Evolutionary conservation across 2,113 vertebrate genomes (phyloP).

Genomic region (Ceyx margarethae): DNA sequence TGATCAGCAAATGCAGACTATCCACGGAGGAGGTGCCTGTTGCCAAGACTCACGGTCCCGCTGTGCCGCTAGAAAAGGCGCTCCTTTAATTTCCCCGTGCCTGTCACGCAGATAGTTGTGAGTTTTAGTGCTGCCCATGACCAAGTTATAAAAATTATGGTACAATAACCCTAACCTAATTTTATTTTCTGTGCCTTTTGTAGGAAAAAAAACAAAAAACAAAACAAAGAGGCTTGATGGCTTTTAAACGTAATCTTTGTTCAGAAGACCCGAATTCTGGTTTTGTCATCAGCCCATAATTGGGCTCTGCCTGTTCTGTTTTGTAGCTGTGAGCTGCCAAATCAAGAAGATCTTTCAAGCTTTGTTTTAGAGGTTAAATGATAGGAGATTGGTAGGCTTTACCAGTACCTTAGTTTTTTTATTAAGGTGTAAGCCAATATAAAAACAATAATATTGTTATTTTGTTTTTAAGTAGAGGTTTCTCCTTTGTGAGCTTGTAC

Average conservation of each 20-base stretch:
- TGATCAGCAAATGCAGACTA: neutral
- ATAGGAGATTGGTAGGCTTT: neutral
- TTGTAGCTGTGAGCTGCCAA: neutral
- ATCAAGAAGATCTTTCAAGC: neutral
- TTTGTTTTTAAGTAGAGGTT: neutral
- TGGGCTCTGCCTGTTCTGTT: neutral
- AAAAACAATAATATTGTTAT: neutral
- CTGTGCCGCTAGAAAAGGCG: neutral
- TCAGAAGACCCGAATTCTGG: neutral
- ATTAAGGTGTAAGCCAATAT: neutral
- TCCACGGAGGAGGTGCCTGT: accelerated
- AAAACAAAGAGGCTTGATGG: neutral
- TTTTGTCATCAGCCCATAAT: neutral
- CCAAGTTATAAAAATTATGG: neutral
- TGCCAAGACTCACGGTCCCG: accelerated
- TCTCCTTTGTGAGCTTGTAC: neutral
- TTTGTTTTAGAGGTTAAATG: neutral
- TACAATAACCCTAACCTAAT: neutral
- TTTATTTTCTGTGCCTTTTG: neutral
- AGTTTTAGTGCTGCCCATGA: accelerated
- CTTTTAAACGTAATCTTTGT: neutral
- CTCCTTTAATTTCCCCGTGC: neutral
- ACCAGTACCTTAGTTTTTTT: neutral
- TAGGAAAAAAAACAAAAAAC: neutral
- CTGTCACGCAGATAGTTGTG: accelerated